These are phyloP conservation scores for Vombatus ursinus DNA, from an alignment of 2,113 vertebrate genomes.

Conservation along the genomic window DNA sequence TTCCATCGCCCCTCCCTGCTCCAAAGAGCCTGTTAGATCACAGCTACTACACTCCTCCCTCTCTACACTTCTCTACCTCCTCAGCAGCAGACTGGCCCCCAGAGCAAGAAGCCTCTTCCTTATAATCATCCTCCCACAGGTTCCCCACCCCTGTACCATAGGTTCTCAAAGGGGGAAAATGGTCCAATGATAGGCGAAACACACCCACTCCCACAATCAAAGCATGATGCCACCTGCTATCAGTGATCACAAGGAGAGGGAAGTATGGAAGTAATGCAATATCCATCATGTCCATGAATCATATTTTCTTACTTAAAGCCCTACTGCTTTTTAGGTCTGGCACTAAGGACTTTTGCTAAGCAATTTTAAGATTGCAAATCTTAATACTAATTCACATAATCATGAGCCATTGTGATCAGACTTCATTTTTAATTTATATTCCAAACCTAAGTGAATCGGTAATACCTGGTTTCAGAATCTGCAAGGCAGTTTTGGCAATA, in stretches of 20 bases:
- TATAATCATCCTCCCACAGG: background rate
- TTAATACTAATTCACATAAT: background rate
- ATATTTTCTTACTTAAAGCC: background rate
- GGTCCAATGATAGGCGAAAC: background rate
- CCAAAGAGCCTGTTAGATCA: too few species aligned
- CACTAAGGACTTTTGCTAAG: too few species aligned
- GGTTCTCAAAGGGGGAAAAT: background rate
- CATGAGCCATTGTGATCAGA: background rate
- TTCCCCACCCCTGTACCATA: too few species aligned
- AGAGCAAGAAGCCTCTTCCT: background rate
- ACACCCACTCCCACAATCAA: background rate
- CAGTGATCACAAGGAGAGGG: background rate
- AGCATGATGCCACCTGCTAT: accelerated
- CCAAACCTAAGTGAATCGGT: accelerated
- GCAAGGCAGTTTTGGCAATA: constrained; percentile 88
- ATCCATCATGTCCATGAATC: background rate
- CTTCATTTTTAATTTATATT: background rate
- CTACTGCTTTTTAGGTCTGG: background rate
- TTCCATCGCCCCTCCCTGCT: background rate
- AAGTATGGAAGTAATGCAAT: background rate
- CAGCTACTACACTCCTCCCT: background rate
- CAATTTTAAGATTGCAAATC: background rate
- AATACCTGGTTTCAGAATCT: constrained; percentile 94
- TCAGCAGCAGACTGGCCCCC: background rate
- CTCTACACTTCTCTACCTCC: background rate